phyloP scores from a whole-genome alignment of 2,113 vertebrate species.

The Solenodon paradoxus region DNA sequence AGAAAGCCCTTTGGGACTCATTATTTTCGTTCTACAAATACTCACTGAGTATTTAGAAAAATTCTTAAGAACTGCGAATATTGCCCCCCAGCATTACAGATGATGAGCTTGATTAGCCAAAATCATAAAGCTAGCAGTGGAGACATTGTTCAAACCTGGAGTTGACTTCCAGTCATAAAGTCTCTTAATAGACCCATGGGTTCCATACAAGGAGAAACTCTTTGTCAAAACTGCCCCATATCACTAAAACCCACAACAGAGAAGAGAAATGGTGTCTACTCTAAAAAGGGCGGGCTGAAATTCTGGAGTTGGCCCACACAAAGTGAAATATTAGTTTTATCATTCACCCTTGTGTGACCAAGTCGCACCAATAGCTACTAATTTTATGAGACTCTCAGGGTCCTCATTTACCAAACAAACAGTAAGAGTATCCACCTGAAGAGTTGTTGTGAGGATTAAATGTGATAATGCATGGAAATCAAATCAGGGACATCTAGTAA shows the following conservation, averaged over 20 bases:
- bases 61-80: background rate
- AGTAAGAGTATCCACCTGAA: background rate
- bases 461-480: background rate
- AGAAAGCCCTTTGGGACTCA: background rate
- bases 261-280: background rate
- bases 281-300: background rate
- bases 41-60: background rate
- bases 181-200: background rate
- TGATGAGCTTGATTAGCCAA: background rate
- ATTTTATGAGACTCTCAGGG: background rate
- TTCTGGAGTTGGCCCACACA: background rate
- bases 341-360: background rate
- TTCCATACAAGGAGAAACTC: background rate
- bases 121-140: background rate
- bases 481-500: background rate
- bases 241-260: background rate
- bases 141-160: background rate
- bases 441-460: background rate
- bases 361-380: background rate
- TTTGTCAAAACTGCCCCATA: background rate
- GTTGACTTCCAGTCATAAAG: background rate
- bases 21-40: background rate
- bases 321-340: background rate
- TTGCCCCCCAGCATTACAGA: background rate
- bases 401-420: background rate